These are phyloP conservation scores for Polypedilum pembai DNA, from an alignment of 1,140 invertebrate genomes.

Conservation along the genomic window DNA sequence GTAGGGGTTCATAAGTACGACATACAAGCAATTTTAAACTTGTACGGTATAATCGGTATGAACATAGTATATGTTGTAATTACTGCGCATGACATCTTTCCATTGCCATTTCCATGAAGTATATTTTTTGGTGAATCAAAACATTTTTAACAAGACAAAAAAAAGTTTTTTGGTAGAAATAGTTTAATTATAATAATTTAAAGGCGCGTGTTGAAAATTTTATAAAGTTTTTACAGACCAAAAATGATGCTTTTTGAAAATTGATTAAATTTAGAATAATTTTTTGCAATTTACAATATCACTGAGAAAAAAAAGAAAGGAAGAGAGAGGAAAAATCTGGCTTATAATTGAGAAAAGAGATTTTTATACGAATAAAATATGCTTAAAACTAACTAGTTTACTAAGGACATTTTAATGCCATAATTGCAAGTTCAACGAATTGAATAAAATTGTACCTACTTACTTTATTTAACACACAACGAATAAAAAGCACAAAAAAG, in stretches of 20 bases:
- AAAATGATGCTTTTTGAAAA: not conserved
- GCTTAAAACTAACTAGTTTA: not conserved
- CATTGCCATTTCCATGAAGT: not conserved
- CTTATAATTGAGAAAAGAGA: not conserved
- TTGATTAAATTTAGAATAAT: not conserved
- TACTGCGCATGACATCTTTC: not conserved
- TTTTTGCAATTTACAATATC: constrained; percentile 1
- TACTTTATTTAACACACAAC: not conserved
- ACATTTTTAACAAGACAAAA: constrained; percentile 14
- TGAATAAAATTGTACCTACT: not conserved
- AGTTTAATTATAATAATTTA: constrained; percentile 14
- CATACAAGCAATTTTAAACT: not conserved
- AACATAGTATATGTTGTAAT: not conserved
- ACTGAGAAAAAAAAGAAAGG: not conserved
- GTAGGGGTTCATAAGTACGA: not conserved
- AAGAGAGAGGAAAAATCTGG: not conserved
- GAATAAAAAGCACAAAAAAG: constrained; percentile 1
- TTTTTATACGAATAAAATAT: constrained; percentile 2
- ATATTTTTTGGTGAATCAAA: constrained; percentile 19
- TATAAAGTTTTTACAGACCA: not conserved
- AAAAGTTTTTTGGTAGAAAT: not conserved
- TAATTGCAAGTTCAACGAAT: not conserved
- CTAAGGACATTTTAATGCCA: constrained; percentile 12
- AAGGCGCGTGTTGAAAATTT: not conserved
- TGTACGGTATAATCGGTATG: not conserved